A percentile compares a stretch with the other conserved stretches of the same genome.
Conservation (phyloP, 2,797 vertebrate species). For the Pipistrellus pipistrellus region DNA sequence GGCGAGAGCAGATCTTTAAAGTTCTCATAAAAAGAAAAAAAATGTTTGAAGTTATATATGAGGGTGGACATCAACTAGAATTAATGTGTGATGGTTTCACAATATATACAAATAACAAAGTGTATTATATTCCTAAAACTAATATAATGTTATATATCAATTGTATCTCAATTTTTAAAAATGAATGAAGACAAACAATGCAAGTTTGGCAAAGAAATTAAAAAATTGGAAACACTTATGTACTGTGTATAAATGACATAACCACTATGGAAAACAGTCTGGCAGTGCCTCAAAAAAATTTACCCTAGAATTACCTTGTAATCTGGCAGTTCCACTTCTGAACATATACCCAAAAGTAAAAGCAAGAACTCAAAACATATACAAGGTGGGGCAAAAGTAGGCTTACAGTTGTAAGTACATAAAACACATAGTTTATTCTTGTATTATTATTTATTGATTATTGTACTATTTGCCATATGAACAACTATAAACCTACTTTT, state of each 20-base stretch:
- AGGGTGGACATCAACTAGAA: background rate
- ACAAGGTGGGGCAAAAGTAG: background rate
- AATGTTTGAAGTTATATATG: background rate
- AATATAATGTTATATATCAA: background rate
- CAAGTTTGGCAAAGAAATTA: background rate
- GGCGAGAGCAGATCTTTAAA: background rate
- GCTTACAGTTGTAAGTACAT: background rate
- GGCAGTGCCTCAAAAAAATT: background rate
- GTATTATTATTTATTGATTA: background rate
- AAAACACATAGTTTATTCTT: background rate
- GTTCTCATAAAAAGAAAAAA: background rate
- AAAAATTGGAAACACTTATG: background rate
- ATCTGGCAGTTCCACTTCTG: background rate
- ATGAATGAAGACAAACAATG: background rate
- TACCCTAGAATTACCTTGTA: background rate
- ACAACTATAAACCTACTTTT: background rate
- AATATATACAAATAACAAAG: background rate
- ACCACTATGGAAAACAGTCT: background rate
- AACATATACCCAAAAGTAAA: background rate
- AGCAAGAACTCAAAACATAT: background rate
- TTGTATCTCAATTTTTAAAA: slow-evolving; percentile 5
- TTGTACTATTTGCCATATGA: background rate
- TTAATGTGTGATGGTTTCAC: background rate
- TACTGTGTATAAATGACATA: slow-evolving; percentile 10
- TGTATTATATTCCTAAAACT: background rate